A percentile compares a stretch with the other conserved stretches of the same genome.
These are phyloP conservation scores for Tachina lurida DNA, from an alignment of 2,888 invertebrate species.

Conservation along the genomic window DNA sequence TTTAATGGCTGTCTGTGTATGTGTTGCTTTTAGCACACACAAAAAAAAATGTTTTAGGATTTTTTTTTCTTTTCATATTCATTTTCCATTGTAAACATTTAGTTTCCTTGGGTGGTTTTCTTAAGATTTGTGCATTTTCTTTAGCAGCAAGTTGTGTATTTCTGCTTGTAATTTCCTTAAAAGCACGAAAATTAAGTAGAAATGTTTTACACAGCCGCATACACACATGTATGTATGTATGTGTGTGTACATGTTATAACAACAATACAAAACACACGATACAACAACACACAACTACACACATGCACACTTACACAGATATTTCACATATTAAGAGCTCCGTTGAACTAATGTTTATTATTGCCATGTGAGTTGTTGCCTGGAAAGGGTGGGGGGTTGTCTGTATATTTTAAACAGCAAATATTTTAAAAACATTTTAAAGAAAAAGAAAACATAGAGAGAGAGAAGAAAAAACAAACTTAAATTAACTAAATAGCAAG, in stretches of 20 bases:
- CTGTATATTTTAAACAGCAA: conserved; percentile 32
- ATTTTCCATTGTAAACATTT: conserved; percentile 64
- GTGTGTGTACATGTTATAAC: not conserved
- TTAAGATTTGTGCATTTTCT: conserved; percentile 67
- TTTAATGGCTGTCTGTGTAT: conserved; percentile 37
- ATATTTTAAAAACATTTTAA: conserved; percentile 27
- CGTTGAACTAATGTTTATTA: conserved; percentile 61
- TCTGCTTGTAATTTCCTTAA: conserved; percentile 49
- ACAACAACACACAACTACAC: conserved; percentile 7
- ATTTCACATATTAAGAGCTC: conserved; percentile 52
- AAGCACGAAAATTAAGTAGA: conserved; percentile 59
- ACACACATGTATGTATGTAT: not conserved
- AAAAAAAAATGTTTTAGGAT: conserved; percentile 1
- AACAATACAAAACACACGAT: conserved; percentile 10
- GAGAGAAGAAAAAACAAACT: not conserved
- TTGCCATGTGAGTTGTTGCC: conserved; percentile 43
- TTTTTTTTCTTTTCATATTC: conserved; percentile 37
- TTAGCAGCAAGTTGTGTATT: conserved; percentile 44
- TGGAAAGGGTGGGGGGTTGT: not conserved
- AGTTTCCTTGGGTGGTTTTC: conserved; percentile 67
- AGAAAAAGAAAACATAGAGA: not conserved
- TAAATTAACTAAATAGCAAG: conserved; percentile 65
- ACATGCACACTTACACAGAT: not conserved
- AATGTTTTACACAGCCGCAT: conserved; percentile 21
- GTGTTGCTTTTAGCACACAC: conserved; percentile 3